Evolutionary conservation across 2,888 invertebrate genomes (phyloP).

Genomic region (Rhynchonema sp.): DNA sequence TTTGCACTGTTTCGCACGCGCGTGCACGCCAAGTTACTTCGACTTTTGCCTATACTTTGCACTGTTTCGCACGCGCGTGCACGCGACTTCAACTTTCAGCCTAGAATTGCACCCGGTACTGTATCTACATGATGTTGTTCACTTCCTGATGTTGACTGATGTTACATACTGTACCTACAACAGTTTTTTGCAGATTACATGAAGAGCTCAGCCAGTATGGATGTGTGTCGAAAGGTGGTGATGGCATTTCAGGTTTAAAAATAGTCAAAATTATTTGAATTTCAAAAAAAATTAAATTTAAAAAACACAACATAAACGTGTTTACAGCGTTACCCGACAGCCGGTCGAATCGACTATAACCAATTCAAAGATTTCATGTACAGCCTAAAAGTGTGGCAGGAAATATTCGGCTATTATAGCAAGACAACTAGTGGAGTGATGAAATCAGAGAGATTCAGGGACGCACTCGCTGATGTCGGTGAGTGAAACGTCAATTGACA

Average conservation of each 20-base stretch:
- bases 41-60: too few species aligned
- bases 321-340: slow-evolving; percentile 3
- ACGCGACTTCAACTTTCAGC: too few species aligned
- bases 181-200: slow-evolving; percentile 49
- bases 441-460: slow-evolving; percentile 59
- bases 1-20: too few species aligned
- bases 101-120: too few species aligned
- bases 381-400: slow-evolving; percentile 72
- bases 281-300: too few species aligned
- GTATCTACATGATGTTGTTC: too few species aligned
- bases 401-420: slow-evolving; percentile 67
- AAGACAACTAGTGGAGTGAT: slow-evolving; percentile 68
- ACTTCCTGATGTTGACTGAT: too few species aligned
- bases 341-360: slow-evolving; percentile 56
- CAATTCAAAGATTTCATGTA: slow-evolving; percentile 80
- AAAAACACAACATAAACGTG: too few species aligned
- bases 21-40: too few species aligned
- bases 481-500: slow-evolving; percentile 19
- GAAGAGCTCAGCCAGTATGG: slow-evolving; percentile 74
- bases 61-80: too few species aligned
- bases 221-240: slow-evolving; percentile 72
- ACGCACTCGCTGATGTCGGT: slow-evolving; percentile 63
- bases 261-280: too few species aligned
- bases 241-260: slow-evolving; percentile 62
- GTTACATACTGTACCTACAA: too few species aligned